Evolutionary conservation across 2,113 vertebrate genomes (phyloP).

Genomic region (Chaenocephalus aceratus): DNA sequence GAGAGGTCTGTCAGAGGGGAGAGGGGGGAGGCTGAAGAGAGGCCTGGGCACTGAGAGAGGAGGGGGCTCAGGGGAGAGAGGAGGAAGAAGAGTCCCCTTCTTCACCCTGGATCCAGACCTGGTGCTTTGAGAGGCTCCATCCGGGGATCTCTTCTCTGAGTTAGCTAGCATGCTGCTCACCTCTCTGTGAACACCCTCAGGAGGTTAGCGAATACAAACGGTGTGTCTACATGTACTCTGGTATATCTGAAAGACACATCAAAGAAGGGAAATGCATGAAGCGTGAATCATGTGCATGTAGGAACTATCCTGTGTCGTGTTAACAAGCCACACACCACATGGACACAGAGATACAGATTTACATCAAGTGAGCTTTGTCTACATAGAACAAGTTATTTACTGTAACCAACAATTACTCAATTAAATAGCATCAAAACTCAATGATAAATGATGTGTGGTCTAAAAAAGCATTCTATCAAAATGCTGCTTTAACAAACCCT

Average conservation of each 20-base stretch:
- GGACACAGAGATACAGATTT: too few species aligned
- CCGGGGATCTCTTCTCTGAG: not conserved
- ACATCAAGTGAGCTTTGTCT: too few species aligned
- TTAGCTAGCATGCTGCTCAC: conserved; percentile 45
- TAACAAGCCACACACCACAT: not conserved
- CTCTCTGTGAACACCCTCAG: conserved; percentile 28
- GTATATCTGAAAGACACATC: not conserved
- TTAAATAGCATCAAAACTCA: too few species aligned
- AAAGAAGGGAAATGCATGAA: not conserved
- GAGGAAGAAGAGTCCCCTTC: conserved; percentile 56
- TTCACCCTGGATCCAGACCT: conserved; percentile 14
- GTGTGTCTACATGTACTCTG: not conserved
- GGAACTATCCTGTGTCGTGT: not conserved
- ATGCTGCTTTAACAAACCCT: too few species aligned
- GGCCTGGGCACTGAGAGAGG: not conserved
- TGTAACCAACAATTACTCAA: too few species aligned
- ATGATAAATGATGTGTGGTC: too few species aligned
- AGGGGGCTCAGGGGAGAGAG: not conserved
- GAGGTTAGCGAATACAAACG: not conserved
- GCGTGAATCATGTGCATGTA: not conserved
- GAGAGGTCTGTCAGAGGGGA: conserved; percentile 8
- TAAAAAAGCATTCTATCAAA: too few species aligned
- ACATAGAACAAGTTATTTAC: too few species aligned
- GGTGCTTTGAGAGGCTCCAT: conserved; percentile 18
- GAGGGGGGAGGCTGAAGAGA: conserved; percentile 12